Base-by-base conservation (phyloP, 2,113 vertebrate species). In the Caranx melampygus region DNA sequence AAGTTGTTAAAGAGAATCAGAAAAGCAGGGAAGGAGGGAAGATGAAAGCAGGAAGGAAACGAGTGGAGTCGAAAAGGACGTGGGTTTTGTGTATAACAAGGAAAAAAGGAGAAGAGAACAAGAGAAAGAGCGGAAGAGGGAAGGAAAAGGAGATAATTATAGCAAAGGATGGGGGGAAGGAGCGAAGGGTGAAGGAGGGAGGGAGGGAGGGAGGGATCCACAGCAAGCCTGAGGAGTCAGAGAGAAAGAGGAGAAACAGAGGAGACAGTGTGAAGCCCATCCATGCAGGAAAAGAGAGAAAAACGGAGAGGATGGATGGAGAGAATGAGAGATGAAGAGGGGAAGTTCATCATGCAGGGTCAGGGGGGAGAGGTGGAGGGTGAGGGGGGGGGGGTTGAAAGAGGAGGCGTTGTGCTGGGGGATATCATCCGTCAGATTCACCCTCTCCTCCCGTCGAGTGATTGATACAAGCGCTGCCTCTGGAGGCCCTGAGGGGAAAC, bases 381-480 rank as follows among this genome's bases (percentile, higher is more conserved):
- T 31, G 33, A 18, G 61, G n/a, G n/a, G 49, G 20, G 58, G 62
- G 20, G 45, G 61, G 26, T 26, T 34, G 70, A 40, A 51, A 74
- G 47, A 42, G 57, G 64, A 75, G 79, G 73, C 8, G 42, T 54
- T 45, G 68, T 21, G 61, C 76, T 79, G 81, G 80, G 52, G 82
- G 86, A 89, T 21, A 80, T 65, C 67, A 87, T 84, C 72, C 60
- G 54, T 91, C 91, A 89, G 74, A 78, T 76, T 80, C 82, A 44
- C 52, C 78, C 74, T 63, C 85, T 79, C 83, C 86, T 82, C 90
- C 92, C 57, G 60, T 77, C 35, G 87, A 88, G 89, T 93, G 91
- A 94, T 93, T 91, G 92, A 94, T 94, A 85, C 74, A 14, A 86
- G 64, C 21, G 60, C 82, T 88, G 79, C 85, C 69, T 65, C 71